phyloP scores from a whole-genome alignment of 1,140 invertebrate species.

The Cydia amplana region DNA sequence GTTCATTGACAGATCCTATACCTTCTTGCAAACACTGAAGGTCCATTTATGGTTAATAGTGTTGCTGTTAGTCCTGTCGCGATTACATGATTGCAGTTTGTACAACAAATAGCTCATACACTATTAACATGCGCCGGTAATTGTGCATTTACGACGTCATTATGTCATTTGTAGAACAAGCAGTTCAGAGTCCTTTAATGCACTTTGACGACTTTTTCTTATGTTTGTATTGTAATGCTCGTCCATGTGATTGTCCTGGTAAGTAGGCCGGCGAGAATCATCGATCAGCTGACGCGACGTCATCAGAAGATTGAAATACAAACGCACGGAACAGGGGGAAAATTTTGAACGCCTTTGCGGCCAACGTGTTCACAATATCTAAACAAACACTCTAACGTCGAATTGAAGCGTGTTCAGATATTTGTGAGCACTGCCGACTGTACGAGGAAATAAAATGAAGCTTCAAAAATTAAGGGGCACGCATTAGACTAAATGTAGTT shows the following conservation, averaged over 20 bases:
- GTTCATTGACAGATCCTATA: too few relatives aligned
- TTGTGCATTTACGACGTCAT: slow-evolving; percentile 6
- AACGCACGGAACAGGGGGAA: not conserved
- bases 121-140: not conserved
- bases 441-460: too few relatives aligned
- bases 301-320: not conserved
- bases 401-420: too few relatives aligned
- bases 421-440: too few relatives aligned
- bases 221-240: not conserved
- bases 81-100: slow-evolving; percentile 13
- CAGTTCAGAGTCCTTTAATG: not conserved
- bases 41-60: too few relatives aligned
- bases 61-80: not conserved
- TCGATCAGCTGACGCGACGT: slow-evolving; percentile 10
- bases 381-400: too few relatives aligned
- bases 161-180: slow-evolving; percentile 3
- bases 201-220: not conserved
- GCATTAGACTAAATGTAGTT: too few relatives aligned
- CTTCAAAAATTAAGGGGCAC: too few relatives aligned
- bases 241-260: not conserved
- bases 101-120: slow-evolving; percentile 7
- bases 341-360: too few relatives aligned
- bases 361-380: too few relatives aligned
- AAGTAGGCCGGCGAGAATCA: not conserved
- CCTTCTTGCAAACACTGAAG: too few relatives aligned